These are phyloP conservation scores for Sorex araneus DNA, from an alignment of 2,113 vertebrate genomes.

Conservation along the genomic window DNA sequence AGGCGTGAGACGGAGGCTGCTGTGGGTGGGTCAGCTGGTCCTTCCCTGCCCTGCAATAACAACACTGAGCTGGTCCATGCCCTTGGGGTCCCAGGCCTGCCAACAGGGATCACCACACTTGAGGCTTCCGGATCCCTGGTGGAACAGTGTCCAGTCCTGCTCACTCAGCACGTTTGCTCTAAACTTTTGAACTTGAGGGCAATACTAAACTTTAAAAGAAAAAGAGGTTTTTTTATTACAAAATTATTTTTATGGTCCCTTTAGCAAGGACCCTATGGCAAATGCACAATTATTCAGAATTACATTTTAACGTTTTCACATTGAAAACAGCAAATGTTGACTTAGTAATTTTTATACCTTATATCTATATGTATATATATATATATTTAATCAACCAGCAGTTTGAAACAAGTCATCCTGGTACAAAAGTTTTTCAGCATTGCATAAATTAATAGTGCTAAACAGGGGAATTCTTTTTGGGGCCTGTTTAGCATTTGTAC, in stretches of 20 bases:
- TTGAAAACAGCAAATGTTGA: slow-evolving; percentile 90
- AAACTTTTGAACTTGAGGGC: slow-evolving; percentile 89
- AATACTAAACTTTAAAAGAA: slow-evolving; percentile 70
- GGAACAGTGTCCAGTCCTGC: slow-evolving; percentile 85
- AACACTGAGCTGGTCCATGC: slow-evolving; percentile 45
- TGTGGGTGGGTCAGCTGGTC: slow-evolving; percentile 65
- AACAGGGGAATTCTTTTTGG: slow-evolving; percentile 64
- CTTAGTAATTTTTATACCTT: slow-evolving; percentile 85
- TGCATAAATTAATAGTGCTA: slow-evolving; percentile 58
- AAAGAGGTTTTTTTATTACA: slow-evolving; percentile 82
- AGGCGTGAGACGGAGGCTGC: slow-evolving; percentile 62
- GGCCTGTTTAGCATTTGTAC: slow-evolving; percentile 73
- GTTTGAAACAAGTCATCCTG: slow-evolving; percentile 80
- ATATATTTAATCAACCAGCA: slow-evolving; percentile 86
- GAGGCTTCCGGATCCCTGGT: slow-evolving; percentile 87
- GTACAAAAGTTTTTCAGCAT: slow-evolving; percentile 63
- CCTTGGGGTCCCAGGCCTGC: slow-evolving; percentile 69
- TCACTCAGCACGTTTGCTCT: slow-evolving; percentile 87
- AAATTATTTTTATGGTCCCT: slow-evolving; percentile 89
- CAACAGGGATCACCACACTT: slow-evolving; percentile 78
- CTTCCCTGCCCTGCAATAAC: slow-evolving; percentile 67
- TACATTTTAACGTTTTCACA: slow-evolving; percentile 90
- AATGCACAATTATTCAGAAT: slow-evolving; percentile 88
- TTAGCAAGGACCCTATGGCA: slow-evolving; percentile 86
- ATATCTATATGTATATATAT: slow-evolving; percentile 83